phyloP scores from a whole-genome alignment of 1,140 invertebrate genomes.

The Gonioctena quinquepunctata region DNA sequence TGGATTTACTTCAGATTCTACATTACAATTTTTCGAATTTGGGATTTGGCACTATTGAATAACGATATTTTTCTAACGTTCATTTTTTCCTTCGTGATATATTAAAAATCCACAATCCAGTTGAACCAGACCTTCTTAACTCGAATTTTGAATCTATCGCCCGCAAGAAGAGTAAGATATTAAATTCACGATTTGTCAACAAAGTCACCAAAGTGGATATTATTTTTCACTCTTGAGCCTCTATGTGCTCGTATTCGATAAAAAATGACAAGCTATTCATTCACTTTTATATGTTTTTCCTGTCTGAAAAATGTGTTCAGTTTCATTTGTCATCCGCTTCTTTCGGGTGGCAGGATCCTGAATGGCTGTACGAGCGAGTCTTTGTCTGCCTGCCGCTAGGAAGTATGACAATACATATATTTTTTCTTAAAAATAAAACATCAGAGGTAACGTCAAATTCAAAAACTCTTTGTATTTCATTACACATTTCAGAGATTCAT shows the following conservation, averaged over 20 bases:
- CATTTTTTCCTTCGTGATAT: no score
- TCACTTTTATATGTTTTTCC: constrained; percentile 11
- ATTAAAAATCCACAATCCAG: no score
- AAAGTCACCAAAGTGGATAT: not conserved
- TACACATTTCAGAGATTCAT: not conserved
- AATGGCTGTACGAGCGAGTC: not conserved
- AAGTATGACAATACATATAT: not conserved
- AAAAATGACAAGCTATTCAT: not conserved
- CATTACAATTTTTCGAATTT: no score
- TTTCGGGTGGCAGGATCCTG: not conserved
- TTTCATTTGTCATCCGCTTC: not conserved
- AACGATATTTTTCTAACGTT: no score
- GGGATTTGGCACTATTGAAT: no score
- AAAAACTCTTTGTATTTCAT: not conserved
- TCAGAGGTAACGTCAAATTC: not conserved
- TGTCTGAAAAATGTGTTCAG: constrained; percentile 7
- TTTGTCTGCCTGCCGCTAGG: not conserved
- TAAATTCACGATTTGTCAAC: not conserved
- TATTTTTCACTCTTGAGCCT: not conserved
- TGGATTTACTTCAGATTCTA: no score
- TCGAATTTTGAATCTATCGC: not conserved
- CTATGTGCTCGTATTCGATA: not conserved
- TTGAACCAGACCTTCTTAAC: no score
- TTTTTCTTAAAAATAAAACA: not conserved
- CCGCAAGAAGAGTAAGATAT: not conserved